A percentile compares a stretch with the other conserved stretches of the same genome.
Evolutionary conservation across 2,888 invertebrate genomes (phyloP).

Genomic region (Tenthredo mesomela): DNA sequence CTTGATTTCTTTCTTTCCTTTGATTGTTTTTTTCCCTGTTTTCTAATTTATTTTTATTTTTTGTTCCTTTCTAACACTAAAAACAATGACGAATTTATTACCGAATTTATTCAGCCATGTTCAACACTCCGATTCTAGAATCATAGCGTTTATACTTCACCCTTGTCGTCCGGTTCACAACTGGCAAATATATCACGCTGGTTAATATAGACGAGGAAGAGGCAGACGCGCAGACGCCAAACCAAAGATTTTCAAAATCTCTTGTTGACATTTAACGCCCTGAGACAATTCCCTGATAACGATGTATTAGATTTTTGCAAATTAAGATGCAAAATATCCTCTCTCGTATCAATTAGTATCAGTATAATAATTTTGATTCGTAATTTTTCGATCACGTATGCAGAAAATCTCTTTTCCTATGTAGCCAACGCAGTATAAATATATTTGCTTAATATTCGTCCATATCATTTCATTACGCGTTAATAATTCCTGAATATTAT

Average conservation of each 20-base stretch:
- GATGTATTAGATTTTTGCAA: neutral
- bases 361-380: too few relatives aligned
- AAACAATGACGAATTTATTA: neutral
- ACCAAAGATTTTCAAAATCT: constrained; percentile 73
- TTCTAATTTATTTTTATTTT: neutral
- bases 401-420: neutral
- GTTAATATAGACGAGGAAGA: constrained; percentile 9
- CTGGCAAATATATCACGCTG: neutral
- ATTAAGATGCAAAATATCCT: neutral
- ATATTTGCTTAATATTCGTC: neutral
- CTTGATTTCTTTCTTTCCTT: neutral
- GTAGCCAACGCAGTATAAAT: neutral
- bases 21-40: constrained; percentile 25
- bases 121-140: neutral
- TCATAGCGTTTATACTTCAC: neutral
- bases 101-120: neutral
- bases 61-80: neutral
- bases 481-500: neutral
- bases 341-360: too few relatives aligned
- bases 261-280: constrained; percentile 55
- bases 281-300: neutral
- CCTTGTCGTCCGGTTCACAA: constrained; percentile 1
- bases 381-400: neutral
- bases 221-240: constrained; percentile 70
- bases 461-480: neutral